Evolutionary conservation across 2,113 vertebrate species (phyloP).

Genomic region (Numenius arquata): DNA sequence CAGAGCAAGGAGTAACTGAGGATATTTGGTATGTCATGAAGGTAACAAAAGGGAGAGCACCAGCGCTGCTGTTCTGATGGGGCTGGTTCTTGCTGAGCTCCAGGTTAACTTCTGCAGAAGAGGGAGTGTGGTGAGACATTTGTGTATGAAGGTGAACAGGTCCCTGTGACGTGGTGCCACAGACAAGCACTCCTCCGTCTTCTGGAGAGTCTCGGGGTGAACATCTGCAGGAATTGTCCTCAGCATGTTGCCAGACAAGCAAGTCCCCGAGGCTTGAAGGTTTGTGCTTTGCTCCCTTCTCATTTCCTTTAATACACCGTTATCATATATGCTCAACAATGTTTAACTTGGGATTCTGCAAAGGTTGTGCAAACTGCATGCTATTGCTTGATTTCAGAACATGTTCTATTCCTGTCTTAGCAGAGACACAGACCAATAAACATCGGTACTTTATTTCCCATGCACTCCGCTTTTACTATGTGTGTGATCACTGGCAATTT

Average conservation of each 20-base stretch:
- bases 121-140: background rate
- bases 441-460: background rate
- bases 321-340: background rate
- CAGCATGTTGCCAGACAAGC: background rate
- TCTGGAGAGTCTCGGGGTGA: background rate
- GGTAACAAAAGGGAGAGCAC: background rate
- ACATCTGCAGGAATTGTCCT: background rate
- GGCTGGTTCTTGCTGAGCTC: background rate
- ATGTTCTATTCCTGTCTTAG: background rate
- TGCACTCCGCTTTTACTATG: background rate
- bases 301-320: background rate
- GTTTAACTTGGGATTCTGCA: background rate
- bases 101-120: background rate
- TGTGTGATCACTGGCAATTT: background rate
- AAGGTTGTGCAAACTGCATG: background rate
- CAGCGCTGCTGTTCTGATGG: accelerated
- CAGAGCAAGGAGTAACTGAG: background rate
- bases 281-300: background rate
- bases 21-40: background rate
- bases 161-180: background rate
- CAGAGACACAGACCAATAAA: background rate
- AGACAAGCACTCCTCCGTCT: background rate
- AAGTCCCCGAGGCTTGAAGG: background rate
- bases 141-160: background rate
- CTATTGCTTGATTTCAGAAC: background rate